phyloP scores from a whole-genome alignment of 2,888 invertebrate genomes.

The Drosophila prostipennis region DNA sequence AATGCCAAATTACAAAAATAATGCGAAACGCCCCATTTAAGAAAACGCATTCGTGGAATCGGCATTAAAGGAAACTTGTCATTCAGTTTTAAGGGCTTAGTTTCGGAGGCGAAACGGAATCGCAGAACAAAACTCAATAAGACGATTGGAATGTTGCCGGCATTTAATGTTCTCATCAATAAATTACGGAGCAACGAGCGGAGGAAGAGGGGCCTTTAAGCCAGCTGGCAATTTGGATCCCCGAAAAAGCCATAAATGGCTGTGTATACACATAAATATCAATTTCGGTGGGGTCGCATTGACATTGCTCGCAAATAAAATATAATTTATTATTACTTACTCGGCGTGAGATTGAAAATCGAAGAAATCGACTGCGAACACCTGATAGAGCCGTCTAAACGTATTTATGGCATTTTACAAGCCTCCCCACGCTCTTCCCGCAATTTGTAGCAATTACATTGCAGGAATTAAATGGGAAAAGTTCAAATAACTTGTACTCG shows the following conservation, averaged over 20 bases:
- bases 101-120: constrained; percentile 11
- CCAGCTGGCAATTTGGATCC: constrained; percentile 16
- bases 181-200: constrained; percentile 20
- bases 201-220: constrained; percentile 3
- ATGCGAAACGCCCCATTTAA: background rate
- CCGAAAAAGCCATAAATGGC: constrained; percentile 19
- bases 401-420: background rate
- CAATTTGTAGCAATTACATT: constrained; percentile 10
- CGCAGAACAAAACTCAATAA: constrained; percentile 17
- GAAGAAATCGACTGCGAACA: constrained; percentile 3
- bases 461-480: background rate
- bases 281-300: constrained; percentile 22
- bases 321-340: constrained; percentile 34
- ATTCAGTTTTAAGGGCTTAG: constrained; percentile 20
- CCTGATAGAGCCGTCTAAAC: background rate
- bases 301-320: constrained; percentile 27
- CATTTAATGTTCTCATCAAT: constrained; percentile 43
- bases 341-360: constrained; percentile 30
- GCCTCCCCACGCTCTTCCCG: too few relatives aligned
- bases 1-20: constrained; percentile 1
- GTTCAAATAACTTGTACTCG: background rate
- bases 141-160: constrained; percentile 29
- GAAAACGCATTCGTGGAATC: background rate
- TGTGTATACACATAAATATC: constrained; percentile 30
- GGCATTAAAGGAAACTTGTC: constrained; percentile 10